Percentiles rank a stretch among this genome's conserved stretches.
Evolutionary conservation across 2,797 vertebrate species (phyloP).

Genomic region (Alfaro cultratus): DNA sequence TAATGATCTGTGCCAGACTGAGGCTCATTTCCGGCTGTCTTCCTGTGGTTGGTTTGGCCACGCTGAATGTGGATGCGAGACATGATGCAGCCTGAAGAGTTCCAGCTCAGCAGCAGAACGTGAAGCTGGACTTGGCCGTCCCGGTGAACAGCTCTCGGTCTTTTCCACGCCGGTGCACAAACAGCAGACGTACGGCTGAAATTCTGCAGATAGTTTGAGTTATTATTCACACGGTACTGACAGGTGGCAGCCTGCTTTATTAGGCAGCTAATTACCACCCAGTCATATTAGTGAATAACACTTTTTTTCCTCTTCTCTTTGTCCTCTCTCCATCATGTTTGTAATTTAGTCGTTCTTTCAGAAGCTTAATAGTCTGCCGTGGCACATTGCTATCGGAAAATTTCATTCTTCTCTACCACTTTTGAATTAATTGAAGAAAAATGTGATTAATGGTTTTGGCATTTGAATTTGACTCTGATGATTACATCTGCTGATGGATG

Average conservation of each 20-base stretch:
- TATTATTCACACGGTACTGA: slow-evolving; percentile 47
- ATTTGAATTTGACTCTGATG: slow-evolving; percentile 59
- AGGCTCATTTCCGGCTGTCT: neutral
- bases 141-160: slow-evolving; percentile 27
- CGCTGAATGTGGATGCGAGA: neutral
- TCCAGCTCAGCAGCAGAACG: slow-evolving; percentile 49
- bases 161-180: slow-evolving; percentile 31
- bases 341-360: slow-evolving; percentile 23
- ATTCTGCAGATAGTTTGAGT: slow-evolving; percentile 24
- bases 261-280: slow-evolving; percentile 59
- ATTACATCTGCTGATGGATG: slow-evolving; percentile 63
- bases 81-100: slow-evolving; percentile 24
- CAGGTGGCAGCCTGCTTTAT: slow-evolving; percentile 57
- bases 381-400: slow-evolving; percentile 12
- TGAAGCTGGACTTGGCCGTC: slow-evolving; percentile 48
- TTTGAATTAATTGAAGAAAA: slow-evolving; percentile 50
- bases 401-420: slow-evolving; percentile 30
- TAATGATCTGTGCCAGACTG: neutral
- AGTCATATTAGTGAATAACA: slow-evolving; percentile 32
- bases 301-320: slow-evolving; percentile 5
- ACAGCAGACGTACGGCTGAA: slow-evolving; percentile 21
- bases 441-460: slow-evolving; percentile 56
- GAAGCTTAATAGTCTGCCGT: slow-evolving; percentile 31
- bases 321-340: slow-evolving; percentile 25
- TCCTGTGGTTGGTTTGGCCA: neutral